Base-by-base conservation (phyloP, 30 jellyfish, hydroid and myxozoan genomes). In the Aurelia coerulea region DNA sequence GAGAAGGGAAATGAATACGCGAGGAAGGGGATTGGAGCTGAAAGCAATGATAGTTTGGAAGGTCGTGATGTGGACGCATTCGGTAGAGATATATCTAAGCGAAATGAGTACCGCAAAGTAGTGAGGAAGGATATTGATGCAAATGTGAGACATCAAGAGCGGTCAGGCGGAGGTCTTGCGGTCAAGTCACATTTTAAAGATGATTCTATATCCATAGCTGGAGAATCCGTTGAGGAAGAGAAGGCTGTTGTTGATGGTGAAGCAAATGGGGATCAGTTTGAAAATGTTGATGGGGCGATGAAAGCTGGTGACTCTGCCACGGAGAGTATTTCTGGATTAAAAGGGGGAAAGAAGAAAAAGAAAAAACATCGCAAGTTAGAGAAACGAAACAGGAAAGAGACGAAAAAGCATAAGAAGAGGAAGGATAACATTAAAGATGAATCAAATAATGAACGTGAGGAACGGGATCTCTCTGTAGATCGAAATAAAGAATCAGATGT, bases 81-180 rank as follows among this genome's bases (percentile, higher is more conserved):
- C 42, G 93, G 93, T 15, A 81, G 93, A 7, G 93, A 84, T 65
- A 84, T 84, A 31, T 73, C 93, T 17, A 84, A 77, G 77, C 52
- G 87, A 14, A 53, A 34, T 13, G 64, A 32, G 64, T 32, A 9
- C 59, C 49, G 2, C n/a, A 31, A 69, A 51, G 71, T 6, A 4
- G 14, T 9, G 8, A 46, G 8, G 15, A 46, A 46, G 56, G 56
- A 9, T 7, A 9, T 46, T 46, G 56, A 65, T 79, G 50, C 56
- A 33, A 33, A 42, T 19, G 12, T 53, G 91, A 35, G 19, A 10
- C 52, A 2, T 66, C 13, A 64, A 6, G 66, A 3, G 50, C 66
- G 81, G 56, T 18, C 17, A 12, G 52, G 16, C 1, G 69, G 58
- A 46, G 56, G 56, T 46, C 14, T 46, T 65, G 50, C 39, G 73